Evolutionary conservation across 2,888 invertebrate genomes (phyloP), one percentile per base, ranked within the genome.

Genomic region (Cremastinae sp.): DNA sequence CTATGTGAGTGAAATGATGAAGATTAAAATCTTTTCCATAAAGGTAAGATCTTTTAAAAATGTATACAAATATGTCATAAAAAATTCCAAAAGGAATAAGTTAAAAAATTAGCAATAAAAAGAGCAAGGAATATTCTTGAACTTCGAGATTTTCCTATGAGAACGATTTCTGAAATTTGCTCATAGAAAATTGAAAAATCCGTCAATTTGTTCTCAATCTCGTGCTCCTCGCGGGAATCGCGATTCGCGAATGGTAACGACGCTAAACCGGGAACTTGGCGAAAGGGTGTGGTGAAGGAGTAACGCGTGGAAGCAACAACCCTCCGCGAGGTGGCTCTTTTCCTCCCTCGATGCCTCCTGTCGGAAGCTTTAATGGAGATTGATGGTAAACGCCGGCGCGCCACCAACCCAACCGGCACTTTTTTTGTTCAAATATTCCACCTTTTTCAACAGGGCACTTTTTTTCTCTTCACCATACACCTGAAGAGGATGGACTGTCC

Each of bases 361-460:
- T 85, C 86, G 86, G 85, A 86, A 87, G 83, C 83, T 85, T 81
- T 86, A 86, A 87, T 87, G 82, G 83, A 85, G 86, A 87, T 86
- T 87, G 87, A 87, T 86, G 79, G 80, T 81, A 66, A 80, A 78
- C 76, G 79, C 77, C 81, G 79, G 69, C 76, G 76, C 76, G 69
- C 76, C 73, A 64, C 76, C 56, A 51, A 28, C 28, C 58, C 68
- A 61, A 43, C 64, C 74, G 28, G 56, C 64, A 59, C 58, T 69
- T 75, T 53, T 51, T 53, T 28, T 28, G n/a, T n/a, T n/a, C n/a
- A n/a, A n/a, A n/a, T n/a, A n/a, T n/a, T n/a, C n/a, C n/a, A n/a
- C n/a, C 5, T 28, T 28, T 28, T 28, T 28, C 28, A 28, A 28
- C 28, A 28, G 2, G 2, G 28, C 28, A 5, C 41, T 2, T 12